phyloP scores from a whole-genome alignment of 2,113 vertebrate species.

The Pelvicachromis taeniatus region DNA sequence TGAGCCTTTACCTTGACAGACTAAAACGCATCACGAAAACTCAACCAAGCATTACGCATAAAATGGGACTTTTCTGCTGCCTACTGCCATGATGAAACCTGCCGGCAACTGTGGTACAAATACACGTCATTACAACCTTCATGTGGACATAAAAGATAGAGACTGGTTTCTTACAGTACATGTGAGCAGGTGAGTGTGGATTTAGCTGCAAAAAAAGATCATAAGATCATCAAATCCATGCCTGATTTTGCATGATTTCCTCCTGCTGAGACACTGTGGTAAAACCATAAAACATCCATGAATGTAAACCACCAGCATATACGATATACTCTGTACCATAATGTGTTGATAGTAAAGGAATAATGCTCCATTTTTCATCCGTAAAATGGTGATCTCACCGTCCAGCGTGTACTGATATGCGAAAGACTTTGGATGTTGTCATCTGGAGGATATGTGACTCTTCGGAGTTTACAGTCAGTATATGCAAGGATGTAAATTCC shows the following conservation, averaged over 20 bases:
- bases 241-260: slow-evolving; percentile 22
- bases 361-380: slow-evolving; percentile 9
- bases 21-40: not conserved
- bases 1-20: not conserved
- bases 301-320: slow-evolving; percentile 61
- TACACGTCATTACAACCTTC: not conserved
- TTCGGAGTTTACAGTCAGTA: slow-evolving; percentile 28
- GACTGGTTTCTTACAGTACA: slow-evolving; percentile 1
- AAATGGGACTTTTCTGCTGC: slow-evolving; percentile 1
- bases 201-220: not conserved
- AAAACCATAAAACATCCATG: slow-evolving; percentile 22
- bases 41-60: not conserved
- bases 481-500: slow-evolving; percentile 56
- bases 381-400: slow-evolving; percentile 12
- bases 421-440: not conserved
- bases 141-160: not conserved
- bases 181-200: not conserved
- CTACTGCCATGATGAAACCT: slow-evolving; percentile 37
- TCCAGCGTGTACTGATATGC: not conserved
- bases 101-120: slow-evolving; percentile 25
- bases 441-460: not conserved
- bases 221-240: not conserved
- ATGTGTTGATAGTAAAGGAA: slow-evolving; percentile 8
- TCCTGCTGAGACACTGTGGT: slow-evolving; percentile 1
- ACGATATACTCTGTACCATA: slow-evolving; percentile 13